phyloP scores from a whole-genome alignment of 2,888 invertebrate species.

The Polymixis lichenea region DNA sequence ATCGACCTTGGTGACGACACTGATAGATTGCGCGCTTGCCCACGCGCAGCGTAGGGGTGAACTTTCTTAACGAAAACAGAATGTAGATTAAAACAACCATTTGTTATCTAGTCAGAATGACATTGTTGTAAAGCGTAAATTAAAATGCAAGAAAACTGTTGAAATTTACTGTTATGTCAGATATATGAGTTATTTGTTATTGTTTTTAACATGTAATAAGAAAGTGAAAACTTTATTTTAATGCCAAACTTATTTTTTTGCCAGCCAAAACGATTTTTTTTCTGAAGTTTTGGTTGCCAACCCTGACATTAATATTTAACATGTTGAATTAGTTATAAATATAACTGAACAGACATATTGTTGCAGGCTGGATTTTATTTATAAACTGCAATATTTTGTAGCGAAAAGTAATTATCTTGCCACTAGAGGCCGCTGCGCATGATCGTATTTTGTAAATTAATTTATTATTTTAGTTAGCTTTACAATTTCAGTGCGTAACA shows the following conservation, averaged over 20 bases:
- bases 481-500: background rate
- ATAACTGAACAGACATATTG: slow-evolving; percentile 41
- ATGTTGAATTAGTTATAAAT: slow-evolving; percentile 46
- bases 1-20: slow-evolving; percentile 85
- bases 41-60: slow-evolving; percentile 58
- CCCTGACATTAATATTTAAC: slow-evolving; percentile 47
- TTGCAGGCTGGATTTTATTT: slow-evolving; percentile 45
- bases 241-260: slow-evolving; percentile 1
- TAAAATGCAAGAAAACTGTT: slow-evolving; percentile 29
- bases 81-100: slow-evolving; percentile 59
- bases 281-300: background rate
- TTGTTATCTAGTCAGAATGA: slow-evolving; percentile 62
- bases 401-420: slow-evolving; percentile 36
- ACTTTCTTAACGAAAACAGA: slow-evolving; percentile 55
- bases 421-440: slow-evolving; percentile 28
- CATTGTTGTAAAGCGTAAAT: slow-evolving; percentile 47
- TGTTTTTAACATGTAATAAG: background rate
- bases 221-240: slow-evolving; percentile 7
- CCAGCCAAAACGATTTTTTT: background rate
- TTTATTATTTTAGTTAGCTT: slow-evolving; percentile 28
- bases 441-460: slow-evolving; percentile 38
- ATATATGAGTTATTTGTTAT: slow-evolving; percentile 23
- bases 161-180: slow-evolving; percentile 21
- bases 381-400: slow-evolving; percentile 52
- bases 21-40: slow-evolving; percentile 78